phyloP scores from a whole-genome alignment of 2,888 invertebrate genomes.

The Chirona hameri region DNA sequence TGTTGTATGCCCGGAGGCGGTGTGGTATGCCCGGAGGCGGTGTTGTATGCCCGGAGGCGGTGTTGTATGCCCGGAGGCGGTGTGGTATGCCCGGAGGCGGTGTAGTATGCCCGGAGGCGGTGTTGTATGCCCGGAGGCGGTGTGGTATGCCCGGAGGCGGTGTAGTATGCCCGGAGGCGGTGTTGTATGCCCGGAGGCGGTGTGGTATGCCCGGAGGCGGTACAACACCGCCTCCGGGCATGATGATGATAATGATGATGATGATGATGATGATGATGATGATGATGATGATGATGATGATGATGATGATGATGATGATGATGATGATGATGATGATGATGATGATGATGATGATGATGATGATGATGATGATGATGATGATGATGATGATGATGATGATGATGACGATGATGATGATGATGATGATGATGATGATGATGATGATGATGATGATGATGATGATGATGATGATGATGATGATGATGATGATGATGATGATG shows the following conservation, averaged over 20 bases:
- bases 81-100: too few species aligned
- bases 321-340: conserved; percentile 22
- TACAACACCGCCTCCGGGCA: not conserved
- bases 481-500: conserved; percentile 22
- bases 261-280: conserved; percentile 22
- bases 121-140: too few species aligned
- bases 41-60: too few species aligned
- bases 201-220: too few species aligned
- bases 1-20: too few species aligned
- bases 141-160: too few species aligned
- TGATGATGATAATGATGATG: conserved; percentile 22
- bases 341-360: conserved; percentile 22
- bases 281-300: conserved; percentile 22
- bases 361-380: not conserved
- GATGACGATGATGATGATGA: conserved; percentile 22
- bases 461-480: conserved; percentile 22
- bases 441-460: conserved; percentile 22
- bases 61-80: too few species aligned
- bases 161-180: too few species aligned
- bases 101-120: too few species aligned
- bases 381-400: conserved; percentile 22
- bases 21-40: too few species aligned
- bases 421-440: conserved; percentile 22
- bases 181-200: too few species aligned
- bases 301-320: conserved; percentile 22